phyloP scores from a whole-genome alignment of 2,113 vertebrate genomes.

The Gallinago paraguaiae region DNA sequence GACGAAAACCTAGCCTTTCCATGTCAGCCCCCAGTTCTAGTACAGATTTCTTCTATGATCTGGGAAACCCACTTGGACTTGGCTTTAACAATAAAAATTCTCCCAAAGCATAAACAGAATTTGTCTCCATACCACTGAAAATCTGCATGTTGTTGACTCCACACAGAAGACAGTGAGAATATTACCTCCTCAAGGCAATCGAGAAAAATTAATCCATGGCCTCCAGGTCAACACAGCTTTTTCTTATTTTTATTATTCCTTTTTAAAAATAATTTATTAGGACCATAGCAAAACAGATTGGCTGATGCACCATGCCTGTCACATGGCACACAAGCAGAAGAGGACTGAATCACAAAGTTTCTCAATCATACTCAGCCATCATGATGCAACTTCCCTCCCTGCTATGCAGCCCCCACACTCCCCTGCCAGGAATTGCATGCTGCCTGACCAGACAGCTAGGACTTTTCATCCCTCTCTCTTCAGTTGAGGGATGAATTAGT shows the following conservation, averaged over 20 bases:
- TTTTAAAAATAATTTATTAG: background rate
- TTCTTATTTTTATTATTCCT: background rate
- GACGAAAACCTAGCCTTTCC: background rate
- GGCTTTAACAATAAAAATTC: background rate
- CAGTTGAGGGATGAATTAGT: background rate
- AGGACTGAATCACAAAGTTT: constrained; percentile 29
- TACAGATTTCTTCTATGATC: background rate
- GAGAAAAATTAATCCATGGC: background rate
- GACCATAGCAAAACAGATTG: background rate
- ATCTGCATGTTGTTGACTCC: background rate
- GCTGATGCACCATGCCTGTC: background rate
- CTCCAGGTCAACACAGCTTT: background rate
- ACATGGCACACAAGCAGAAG: background rate
- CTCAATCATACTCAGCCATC: background rate
- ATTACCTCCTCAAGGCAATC: background rate
- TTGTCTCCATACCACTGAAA: background rate
- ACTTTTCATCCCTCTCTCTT: background rate
- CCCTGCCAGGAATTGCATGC: background rate
- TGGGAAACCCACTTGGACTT: background rate
- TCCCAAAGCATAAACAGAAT: background rate
- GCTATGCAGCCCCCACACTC: background rate
- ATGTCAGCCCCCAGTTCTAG: background rate
- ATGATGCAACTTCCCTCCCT: constrained; percentile 27
- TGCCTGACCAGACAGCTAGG: background rate
- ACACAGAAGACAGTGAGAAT: background rate